Conservation (phyloP, 2,888 invertebrate genomes). For the Panopea generosa region DNA sequence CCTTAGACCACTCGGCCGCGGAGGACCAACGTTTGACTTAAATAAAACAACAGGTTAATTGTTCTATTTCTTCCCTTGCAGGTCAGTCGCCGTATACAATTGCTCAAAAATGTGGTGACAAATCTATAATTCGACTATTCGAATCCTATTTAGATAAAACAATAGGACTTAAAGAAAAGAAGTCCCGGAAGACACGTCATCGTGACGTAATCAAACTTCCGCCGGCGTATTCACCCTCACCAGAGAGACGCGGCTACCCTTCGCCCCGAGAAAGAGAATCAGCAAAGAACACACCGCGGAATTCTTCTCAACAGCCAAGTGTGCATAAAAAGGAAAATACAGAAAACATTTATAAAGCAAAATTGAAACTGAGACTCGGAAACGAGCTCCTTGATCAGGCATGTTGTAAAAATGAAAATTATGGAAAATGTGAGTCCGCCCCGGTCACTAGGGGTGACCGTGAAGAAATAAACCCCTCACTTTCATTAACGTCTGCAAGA, state of each 20-base stretch:
- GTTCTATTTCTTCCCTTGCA: constrained; percentile 33
- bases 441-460: constrained; percentile 25
- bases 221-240: constrained; percentile 46
- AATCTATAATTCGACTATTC: constrained; percentile 51
- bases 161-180: constrained; percentile 30
- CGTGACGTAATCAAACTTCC: constrained; percentile 41
- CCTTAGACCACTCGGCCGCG: too few relatives aligned
- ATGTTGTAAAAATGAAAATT: background rate
- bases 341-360: too few relatives aligned
- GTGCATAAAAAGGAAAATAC: too few relatives aligned
- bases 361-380: too few relatives aligned
- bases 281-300: too few relatives aligned
- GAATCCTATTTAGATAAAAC: constrained; percentile 41
- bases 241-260: constrained; percentile 22
- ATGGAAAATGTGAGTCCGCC: constrained; percentile 46
- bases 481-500: constrained; percentile 59
- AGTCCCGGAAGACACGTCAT: constrained; percentile 47
- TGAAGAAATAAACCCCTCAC: constrained; percentile 31
- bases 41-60: too few relatives aligned
- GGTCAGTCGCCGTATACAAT: constrained; percentile 66
- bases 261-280: too few relatives aligned
- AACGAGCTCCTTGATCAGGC: too few relatives aligned
- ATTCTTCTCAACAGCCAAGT: too few relatives aligned
- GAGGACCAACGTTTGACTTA: too few relatives aligned
- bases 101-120: constrained; percentile 55